Evolutionary conservation across 2,888 invertebrate species (phyloP), one percentile per base, ranked within the genome.

Genomic region (Drosophila acutilabella): DNA sequence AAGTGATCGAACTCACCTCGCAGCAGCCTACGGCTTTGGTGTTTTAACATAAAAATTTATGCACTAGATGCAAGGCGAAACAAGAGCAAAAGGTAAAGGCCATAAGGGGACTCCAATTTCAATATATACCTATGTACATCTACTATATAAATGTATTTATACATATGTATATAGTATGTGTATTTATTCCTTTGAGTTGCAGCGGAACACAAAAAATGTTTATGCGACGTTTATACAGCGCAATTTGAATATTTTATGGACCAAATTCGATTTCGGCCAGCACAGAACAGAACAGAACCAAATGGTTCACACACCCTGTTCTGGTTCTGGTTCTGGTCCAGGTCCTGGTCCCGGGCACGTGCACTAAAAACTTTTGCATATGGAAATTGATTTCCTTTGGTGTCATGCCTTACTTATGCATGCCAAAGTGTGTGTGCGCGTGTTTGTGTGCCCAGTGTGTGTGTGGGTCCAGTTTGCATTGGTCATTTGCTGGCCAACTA

Each of bases 311-410:
- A 30, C 30, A 30, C 30, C 30, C 30, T 8, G 8, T 30, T 30
- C 8, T 8, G 8, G 26, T 30, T 1, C 26, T 8, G 26, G 30
- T 30, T 1, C 30, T 30, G 30, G 38, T 50, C 38, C 30, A 2
- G 30, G 30, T 30, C 2, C 30, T 30, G 30, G 38, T 50, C 41
- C 23, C 62, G 81, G 73, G 74, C 74, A 84, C 80, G 85, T 89
- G 56, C 89, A 82, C 83, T 78, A 88, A 87, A 82, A 84, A 88
- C 78, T 88, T 85, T 89, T 89, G 84, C 89, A 89, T 88, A 89
- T 85, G 88, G 88, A 85, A 85, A 85, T 85, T 85, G 85, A 85
- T 85, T 85, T 85, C 75, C 80, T 80, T 82, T 76, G 88, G 66
- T 73, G 73, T 72, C 73, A 74, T 74, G 51, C 70, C 80, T 64